Conservation (phyloP, 1,140 invertebrate species). For the Plutomurus gul region DNA sequence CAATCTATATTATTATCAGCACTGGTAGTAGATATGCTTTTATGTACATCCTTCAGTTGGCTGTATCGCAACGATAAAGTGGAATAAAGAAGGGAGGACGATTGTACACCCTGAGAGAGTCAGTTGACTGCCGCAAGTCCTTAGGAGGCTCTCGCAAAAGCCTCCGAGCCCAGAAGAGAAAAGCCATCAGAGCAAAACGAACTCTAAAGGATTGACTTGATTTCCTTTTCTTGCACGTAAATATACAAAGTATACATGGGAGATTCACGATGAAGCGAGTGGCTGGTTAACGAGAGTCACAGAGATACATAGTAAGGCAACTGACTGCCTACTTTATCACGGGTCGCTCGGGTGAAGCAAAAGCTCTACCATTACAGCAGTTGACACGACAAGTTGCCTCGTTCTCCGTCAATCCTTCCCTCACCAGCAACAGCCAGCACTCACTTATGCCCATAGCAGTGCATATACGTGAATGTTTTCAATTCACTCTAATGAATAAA, state of each 20-base stretch:
- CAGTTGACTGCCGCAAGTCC: too few species aligned
- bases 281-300: too few species aligned
- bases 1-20: not conserved
- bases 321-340: constrained; percentile 32
- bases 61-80: not conserved
- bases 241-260: too few species aligned
- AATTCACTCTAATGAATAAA: not conserved
- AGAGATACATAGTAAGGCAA: not conserved
- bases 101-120: too few species aligned
- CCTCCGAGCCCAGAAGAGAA: too few species aligned
- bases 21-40: too few species aligned
- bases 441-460: not conserved
- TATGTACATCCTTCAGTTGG: not conserved
- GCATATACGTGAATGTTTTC: not conserved
- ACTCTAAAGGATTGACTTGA: too few species aligned
- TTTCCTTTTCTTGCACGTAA: too few species aligned
- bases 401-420: not conserved
- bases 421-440: not conserved
- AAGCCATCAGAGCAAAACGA: too few species aligned
- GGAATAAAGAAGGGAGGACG: not conserved
- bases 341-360: not conserved
- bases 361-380: not conserved
- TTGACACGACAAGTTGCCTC: not conserved
- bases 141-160: too few species aligned
- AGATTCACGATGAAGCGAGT: too few species aligned